Evolutionary conservation across 2,797 vertebrate species (phyloP), one percentile per base, ranked within the genome.

Genomic region (Myotis daubentonii): DNA sequence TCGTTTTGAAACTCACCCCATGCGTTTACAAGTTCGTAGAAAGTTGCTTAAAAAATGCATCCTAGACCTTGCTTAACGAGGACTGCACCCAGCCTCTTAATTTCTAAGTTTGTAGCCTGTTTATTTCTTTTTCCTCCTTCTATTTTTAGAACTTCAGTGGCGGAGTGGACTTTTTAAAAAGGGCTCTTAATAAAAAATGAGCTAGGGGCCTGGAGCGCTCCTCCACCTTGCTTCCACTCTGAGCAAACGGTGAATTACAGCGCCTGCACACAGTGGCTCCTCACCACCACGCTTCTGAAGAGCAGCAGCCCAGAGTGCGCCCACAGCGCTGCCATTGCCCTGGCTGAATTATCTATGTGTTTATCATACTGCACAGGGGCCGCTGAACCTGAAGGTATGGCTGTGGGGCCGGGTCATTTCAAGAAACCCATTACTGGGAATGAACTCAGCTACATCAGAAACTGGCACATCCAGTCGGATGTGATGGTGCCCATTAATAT

Each of bases 341-440:
- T 96, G 96, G 96, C 96, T 98, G 97, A 98, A 98, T 98, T 98
- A 98, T 98, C 98, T 97, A 98, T 89, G 95, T 93, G 94, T 96
- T 97, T 98, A 95, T 97, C 98, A 97, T 97, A 98, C 97, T 98
- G 98, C 97, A 97, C 97, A 97, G 93, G 98, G 97, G 91, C 96
- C 84, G 70, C 91, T 97, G 97, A 97, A 97, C 95, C 89, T 96
- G 93, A 94, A 97, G 93, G 44, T 97, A 94, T 97, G 97, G 97
- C 86, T 94, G 95, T 94, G 94, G 97, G 92, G 94, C 75, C 91
- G 97, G 97, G 97, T 98, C 97, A 96, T 97, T 96, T 97, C 93
- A 80, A 95, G 94, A 98, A 98, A 91, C 96, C 96, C 94, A 97
- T 95, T 97, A 95, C 72, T 95, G 96, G 97, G 97, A 97, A 96